These are phyloP conservation scores for Sarcoramphus papa DNA, from an alignment of 2,797 vertebrate species.

Conservation along the genomic window DNA sequence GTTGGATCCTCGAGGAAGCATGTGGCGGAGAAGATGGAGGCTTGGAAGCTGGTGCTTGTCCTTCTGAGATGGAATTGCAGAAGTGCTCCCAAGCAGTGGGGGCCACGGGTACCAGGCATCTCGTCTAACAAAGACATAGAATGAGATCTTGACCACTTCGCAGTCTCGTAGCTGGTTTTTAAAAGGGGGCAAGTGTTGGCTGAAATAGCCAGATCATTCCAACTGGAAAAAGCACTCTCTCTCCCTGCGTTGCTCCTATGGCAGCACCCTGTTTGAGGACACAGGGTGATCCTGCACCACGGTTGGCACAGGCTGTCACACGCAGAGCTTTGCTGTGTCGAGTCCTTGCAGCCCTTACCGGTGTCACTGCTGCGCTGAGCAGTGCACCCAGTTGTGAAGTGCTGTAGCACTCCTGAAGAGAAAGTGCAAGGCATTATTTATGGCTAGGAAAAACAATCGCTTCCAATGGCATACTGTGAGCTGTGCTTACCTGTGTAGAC, in stretches of 20 bases:
- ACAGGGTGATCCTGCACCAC: accelerated
- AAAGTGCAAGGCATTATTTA: background rate
- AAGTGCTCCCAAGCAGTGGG: background rate
- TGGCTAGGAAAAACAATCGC: background rate
- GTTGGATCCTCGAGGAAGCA: background rate
- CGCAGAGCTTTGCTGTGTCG: background rate
- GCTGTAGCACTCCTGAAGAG: background rate
- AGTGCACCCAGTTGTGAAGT: background rate
- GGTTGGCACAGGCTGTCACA: background rate
- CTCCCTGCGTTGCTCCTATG: background rate
- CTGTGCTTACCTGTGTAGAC: background rate
- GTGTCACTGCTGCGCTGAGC: background rate
- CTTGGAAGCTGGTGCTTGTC: background rate
- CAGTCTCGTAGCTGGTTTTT: background rate
- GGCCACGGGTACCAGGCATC: accelerated
- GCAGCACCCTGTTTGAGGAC: background rate
- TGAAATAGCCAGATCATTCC: background rate
- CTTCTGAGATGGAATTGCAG: background rate
- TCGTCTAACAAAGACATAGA: background rate
- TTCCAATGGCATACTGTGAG: background rate
- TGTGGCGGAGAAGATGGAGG: background rate
- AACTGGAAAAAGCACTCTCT: background rate
- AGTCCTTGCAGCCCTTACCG: background rate
- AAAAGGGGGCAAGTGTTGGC: background rate
- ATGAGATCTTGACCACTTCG: background rate